These are phyloP conservation scores for Habropoda laboriosa DNA, from an alignment of 1,140 invertebrate species.

Conservation along the genomic window DNA sequence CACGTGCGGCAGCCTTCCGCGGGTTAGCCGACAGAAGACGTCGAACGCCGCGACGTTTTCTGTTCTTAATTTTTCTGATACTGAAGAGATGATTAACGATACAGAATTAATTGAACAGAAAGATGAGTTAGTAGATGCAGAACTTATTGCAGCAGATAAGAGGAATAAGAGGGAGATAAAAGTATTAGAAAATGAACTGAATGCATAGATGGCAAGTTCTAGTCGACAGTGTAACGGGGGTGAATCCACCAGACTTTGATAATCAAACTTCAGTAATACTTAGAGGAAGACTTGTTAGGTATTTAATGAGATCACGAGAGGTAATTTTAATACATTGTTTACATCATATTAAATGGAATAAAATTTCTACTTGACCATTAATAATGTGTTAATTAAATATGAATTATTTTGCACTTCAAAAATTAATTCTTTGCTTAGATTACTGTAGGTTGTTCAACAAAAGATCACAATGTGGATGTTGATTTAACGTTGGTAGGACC, in stretches of 20 bases:
- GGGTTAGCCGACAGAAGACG: too few species aligned
- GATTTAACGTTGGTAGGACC: slow-evolving; percentile 96
- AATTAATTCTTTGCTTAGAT: slow-evolving; percentile 84
- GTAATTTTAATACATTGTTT: slow-evolving; percentile 79
- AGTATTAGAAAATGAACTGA: slow-evolving; percentile 93
- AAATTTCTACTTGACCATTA: background rate
- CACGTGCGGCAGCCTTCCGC: too few species aligned
- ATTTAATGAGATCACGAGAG: slow-evolving; percentile 97
- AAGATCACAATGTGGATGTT: slow-evolving; percentile 96
- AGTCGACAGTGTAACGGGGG: slow-evolving; percentile 93
- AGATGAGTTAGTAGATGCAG: slow-evolving; percentile 88
- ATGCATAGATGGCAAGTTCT: slow-evolving; percentile 97
- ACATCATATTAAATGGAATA: background rate
- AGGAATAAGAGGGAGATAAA: slow-evolving; percentile 92
- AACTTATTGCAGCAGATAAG: slow-evolving; percentile 86
- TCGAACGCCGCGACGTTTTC: too few species aligned
- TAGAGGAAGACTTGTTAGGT: slow-evolving; percentile 95
- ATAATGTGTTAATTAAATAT: background rate
- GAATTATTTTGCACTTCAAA: background rate
- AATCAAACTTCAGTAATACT: slow-evolving; percentile 96
- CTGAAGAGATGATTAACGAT: slow-evolving; percentile 94
- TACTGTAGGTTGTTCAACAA: slow-evolving; percentile 94
- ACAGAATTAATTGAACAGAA: slow-evolving; percentile 89
- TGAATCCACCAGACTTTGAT: slow-evolving; percentile 91
- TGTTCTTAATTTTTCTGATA: slow-evolving; percentile 94